Percentiles rank a stretch among this genome's conserved stretches.
These are phyloP conservation scores for Brachypalpus laphriformis DNA, from an alignment of 2,888 invertebrate species.

Conservation along the genomic window DNA sequence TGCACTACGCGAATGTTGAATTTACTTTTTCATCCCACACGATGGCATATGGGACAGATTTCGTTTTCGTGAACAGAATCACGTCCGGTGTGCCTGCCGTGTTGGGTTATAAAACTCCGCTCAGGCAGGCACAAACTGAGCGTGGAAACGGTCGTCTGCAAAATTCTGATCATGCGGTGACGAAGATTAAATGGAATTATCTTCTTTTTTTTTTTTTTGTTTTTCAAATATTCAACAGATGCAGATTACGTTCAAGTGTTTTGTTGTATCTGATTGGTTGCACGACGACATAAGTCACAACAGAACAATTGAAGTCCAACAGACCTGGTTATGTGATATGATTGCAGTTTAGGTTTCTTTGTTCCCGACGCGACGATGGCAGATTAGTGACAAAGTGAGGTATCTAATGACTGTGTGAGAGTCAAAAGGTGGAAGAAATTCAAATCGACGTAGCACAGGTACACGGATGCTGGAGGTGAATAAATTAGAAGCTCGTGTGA, in stretches of 20 bases:
- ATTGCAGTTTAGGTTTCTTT: constrained; percentile 20
- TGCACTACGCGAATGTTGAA: constrained; percentile 12
- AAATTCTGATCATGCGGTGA: constrained; percentile 34
- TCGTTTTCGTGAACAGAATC: constrained; percentile 33
- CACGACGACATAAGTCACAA: constrained; percentile 36
- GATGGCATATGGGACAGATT: constrained; percentile 16
- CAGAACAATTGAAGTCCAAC: constrained; percentile 34
- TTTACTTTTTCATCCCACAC: constrained; percentile 36
- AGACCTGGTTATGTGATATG: constrained; percentile 16
- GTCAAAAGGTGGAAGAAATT: not conserved
- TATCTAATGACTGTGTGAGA: constrained; percentile 8
- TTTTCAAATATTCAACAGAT: constrained; percentile 52
- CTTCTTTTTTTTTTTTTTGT: not conserved
- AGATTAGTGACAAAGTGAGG: constrained; percentile 17
- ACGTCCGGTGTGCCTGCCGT: constrained; percentile 48
- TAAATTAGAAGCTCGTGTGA: constrained; percentile 4
- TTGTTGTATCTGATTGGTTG: constrained; percentile 47
- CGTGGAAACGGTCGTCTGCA: constrained; percentile 54
- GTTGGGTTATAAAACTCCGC: constrained; percentile 40
- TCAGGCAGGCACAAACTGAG: not conserved
- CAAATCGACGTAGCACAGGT: not conserved
- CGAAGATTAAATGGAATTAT: constrained; percentile 41
- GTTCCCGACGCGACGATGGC: not conserved
- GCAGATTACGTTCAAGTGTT: constrained; percentile 65
- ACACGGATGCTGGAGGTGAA: constrained; percentile 6